phyloP scores from a whole-genome alignment of 2,797 vertebrate species.

The Anas acuta region DNA sequence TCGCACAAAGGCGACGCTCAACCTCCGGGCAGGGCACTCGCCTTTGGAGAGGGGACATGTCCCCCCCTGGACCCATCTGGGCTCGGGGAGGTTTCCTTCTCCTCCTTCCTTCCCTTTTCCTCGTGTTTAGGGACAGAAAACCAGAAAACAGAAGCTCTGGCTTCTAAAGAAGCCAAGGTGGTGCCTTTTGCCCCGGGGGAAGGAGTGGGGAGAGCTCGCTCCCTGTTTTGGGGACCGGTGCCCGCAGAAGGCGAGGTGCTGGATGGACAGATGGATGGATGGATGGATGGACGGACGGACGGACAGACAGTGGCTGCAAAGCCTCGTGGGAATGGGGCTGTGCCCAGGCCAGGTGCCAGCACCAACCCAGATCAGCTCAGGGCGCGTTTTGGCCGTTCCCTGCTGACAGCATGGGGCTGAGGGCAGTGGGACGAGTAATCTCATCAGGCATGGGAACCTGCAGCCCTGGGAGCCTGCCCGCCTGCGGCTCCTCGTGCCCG shows the following conservation, averaged over 20 bases:
- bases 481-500: background rate
- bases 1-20: conserved; percentile 50
- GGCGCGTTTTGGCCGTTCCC: background rate
- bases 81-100: background rate
- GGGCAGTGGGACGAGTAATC: background rate
- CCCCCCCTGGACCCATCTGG: conserved; percentile 5
- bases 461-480: background rate
- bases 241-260: background rate
- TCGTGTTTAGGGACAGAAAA: background rate
- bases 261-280: background rate
- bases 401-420: background rate
- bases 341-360: background rate
- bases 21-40: background rate
- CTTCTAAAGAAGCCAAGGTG: conserved; percentile 22
- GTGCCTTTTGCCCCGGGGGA: background rate
- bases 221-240: background rate
- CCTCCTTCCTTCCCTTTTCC: background rate
- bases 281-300: too few relatives aligned
- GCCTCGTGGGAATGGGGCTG: background rate
- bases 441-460: background rate
- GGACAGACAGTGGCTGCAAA: background rate
- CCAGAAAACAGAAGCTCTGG: background rate
- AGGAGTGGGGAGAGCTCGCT: background rate
- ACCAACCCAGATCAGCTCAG: background rate
- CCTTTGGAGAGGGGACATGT: conserved; percentile 16